phyloP scores from a whole-genome alignment of 2,888 invertebrate species.

The Harpagoxenus sublaevis region DNA sequence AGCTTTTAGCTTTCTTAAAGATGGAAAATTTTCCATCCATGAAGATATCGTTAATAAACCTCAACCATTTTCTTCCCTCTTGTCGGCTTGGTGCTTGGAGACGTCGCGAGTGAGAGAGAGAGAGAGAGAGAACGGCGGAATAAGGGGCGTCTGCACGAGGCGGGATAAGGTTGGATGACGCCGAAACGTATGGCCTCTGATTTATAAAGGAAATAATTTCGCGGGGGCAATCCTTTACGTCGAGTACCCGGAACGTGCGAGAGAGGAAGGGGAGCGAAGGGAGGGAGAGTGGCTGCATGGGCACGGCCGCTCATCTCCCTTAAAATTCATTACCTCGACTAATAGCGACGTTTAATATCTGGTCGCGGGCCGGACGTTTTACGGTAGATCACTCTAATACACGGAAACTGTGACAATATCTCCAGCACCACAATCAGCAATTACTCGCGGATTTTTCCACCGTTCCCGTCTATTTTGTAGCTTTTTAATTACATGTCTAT shows the following conservation, averaged over 20 bases:
- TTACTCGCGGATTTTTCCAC: not conserved
- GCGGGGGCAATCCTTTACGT: slow-evolving; percentile 81
- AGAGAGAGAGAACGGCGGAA: slow-evolving; percentile 41
- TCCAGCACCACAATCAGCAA: slow-evolving; percentile 19
- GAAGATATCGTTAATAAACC: slow-evolving; percentile 76
- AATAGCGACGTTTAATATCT: slow-evolving; percentile 79
- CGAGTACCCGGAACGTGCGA: slow-evolving; percentile 61
- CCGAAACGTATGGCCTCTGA: slow-evolving; percentile 83
- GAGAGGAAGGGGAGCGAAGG: slow-evolving; percentile 16
- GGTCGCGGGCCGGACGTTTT: slow-evolving; percentile 62
- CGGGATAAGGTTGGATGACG: slow-evolving; percentile 72
- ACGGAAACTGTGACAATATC: slow-evolving; percentile 51
- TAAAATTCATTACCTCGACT: slow-evolving; percentile 80
- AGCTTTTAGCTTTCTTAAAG: slow-evolving; percentile 10
- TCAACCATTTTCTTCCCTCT: slow-evolving; percentile 65
- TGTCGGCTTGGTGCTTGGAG: slow-evolving; percentile 57
- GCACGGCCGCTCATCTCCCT: slow-evolving; percentile 67
- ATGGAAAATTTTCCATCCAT: slow-evolving; percentile 67
- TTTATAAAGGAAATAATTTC: slow-evolving; percentile 85
- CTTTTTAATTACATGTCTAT: not conserved
- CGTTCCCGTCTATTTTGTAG: not conserved
- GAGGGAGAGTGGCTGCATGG: slow-evolving; percentile 22
- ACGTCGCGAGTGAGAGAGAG: slow-evolving; percentile 53
- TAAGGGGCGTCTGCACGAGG: slow-evolving; percentile 60
- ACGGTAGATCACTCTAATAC: slow-evolving; percentile 49